phyloP scores from a whole-genome alignment of 1,140 invertebrate species.

The Neotoxoptera formosana region DNA sequence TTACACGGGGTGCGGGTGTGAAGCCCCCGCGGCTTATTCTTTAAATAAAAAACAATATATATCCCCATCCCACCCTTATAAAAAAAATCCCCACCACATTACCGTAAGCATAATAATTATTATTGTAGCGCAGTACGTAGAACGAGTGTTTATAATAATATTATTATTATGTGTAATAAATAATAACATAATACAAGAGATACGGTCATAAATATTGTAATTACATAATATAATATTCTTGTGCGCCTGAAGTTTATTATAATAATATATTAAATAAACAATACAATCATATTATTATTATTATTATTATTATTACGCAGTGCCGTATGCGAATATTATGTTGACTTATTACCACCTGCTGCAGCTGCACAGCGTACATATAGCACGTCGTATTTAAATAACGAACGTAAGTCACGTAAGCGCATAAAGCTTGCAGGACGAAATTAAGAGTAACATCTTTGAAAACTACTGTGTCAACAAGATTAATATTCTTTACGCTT shows the following conservation, averaged over 20 bases:
- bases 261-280: background rate
- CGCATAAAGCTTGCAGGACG: background rate
- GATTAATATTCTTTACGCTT: background rate
- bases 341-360: constrained; percentile 11
- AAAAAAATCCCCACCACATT: background rate
- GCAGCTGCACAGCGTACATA: too few species aligned
- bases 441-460: constrained; percentile 26
- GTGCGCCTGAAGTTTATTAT: background rate
- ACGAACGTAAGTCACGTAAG: constrained; percentile 26
- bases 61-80: background rate
- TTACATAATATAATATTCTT: background rate
- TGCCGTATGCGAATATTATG: background rate
- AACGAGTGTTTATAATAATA: background rate
- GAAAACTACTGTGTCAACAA: constrained; percentile 24
- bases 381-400: constrained; percentile 4
- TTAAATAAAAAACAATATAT: background rate
- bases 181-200: background rate
- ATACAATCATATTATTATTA: constrained; percentile 9
- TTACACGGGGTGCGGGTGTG: too few species aligned
- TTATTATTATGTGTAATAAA: background rate
- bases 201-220: constrained; percentile 18
- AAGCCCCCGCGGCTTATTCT: background rate
- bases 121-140: background rate
- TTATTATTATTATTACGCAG: background rate
- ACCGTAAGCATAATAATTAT: background rate